These are phyloP conservation scores for Arvicola amphibius DNA, from an alignment of 2,797 vertebrate species.

Conservation along the genomic window DNA sequence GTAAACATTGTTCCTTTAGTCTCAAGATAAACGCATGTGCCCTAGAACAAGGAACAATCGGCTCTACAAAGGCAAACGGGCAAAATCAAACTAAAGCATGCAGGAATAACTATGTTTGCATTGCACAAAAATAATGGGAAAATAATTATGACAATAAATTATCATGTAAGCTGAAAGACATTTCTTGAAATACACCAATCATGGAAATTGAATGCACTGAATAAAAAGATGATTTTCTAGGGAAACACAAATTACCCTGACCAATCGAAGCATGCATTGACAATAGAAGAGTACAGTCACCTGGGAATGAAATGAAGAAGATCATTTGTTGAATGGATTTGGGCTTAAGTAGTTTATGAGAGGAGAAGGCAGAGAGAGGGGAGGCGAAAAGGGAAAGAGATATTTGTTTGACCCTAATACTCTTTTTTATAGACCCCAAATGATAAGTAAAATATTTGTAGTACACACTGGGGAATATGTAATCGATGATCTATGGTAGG, in stretches of 20 bases:
- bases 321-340: conserved; percentile 21
- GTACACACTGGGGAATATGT: background rate
- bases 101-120: background rate
- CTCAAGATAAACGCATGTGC: conserved; percentile 39
- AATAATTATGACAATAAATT: background rate
- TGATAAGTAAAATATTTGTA: conserved; percentile 31
- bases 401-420: background rate
- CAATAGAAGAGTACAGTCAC: conserved; percentile 19
- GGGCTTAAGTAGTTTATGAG: conserved; percentile 12
- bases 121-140: conserved; percentile 4
- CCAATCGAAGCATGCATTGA: background rate
- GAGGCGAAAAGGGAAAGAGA: background rate
- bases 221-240: conserved; percentile 36
- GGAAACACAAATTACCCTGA: conserved; percentile 52
- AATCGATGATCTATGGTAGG: background rate
- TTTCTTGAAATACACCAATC: background rate
- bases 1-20: background rate
- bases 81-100: conserved; percentile 1
- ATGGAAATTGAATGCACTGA: conserved; percentile 33
- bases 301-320: conserved; percentile 1
- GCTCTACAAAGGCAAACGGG: background rate
- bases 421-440: background rate
- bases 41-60: conserved; percentile 12
- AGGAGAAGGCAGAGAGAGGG: background rate
- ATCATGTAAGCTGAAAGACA: conserved; percentile 15